Conservation (phyloP, 2,113 vertebrate species). For the Gasterosteus aculeatus region DNA sequence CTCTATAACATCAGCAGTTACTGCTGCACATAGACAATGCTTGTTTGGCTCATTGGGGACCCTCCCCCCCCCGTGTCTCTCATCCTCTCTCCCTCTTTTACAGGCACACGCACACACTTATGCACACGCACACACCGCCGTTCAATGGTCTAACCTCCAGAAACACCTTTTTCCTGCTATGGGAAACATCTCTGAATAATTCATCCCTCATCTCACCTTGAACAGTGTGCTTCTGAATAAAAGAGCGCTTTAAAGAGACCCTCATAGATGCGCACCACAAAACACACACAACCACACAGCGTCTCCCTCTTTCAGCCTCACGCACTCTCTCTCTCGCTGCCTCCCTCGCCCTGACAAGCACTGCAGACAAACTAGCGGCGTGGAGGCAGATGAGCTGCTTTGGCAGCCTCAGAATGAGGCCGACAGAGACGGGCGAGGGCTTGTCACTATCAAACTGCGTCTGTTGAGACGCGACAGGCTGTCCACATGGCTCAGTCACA, state of each 20-base stretch:
- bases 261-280: constrained; percentile 55
- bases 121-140: constrained; percentile 35
- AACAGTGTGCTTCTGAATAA: constrained; percentile 72
- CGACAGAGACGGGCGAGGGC: constrained; percentile 62
- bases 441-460: constrained; percentile 71
- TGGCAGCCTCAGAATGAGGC: constrained; percentile 64
- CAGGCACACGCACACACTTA: constrained; percentile 27
- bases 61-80: constrained; percentile 38
- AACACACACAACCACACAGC: constrained; percentile 31
- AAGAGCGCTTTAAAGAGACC: constrained; percentile 73
- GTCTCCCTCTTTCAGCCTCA: not conserved
- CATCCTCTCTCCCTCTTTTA: constrained; percentile 32
- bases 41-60: constrained; percentile 64
- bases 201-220: constrained; percentile 77
- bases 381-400: constrained; percentile 73
- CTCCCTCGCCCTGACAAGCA: constrained; percentile 56
- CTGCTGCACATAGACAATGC: constrained; percentile 52
- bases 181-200: constrained; percentile 78
- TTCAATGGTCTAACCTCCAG: constrained; percentile 71
- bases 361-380: constrained; percentile 68
- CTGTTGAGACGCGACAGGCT: constrained; percentile 68
- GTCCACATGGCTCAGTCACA: constrained; percentile 70
- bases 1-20: constrained; percentile 67
- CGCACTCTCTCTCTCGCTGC: too few species aligned
- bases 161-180: constrained; percentile 70